A percentile compares a stretch with the other conserved stretches of the same genome.
Evolutionary conservation across 2,888 invertebrate species (phyloP).

Genomic region (Podabrus alpinus): DNA sequence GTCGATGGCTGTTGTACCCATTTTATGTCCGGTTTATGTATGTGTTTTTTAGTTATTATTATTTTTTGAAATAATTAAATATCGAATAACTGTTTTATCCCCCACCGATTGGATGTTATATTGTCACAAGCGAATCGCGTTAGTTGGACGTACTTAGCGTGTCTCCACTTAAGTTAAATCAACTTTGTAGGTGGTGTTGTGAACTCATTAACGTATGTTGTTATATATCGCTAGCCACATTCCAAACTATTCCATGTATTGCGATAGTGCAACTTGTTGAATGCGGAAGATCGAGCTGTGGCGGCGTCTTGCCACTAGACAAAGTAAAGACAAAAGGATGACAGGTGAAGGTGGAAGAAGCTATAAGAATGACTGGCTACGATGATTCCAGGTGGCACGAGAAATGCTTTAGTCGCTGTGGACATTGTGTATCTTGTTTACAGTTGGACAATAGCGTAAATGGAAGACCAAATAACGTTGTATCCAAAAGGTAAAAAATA

Average conservation of each 20-base stretch:
- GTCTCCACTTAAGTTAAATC: constrained; percentile 35
- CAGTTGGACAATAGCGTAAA: constrained; percentile 39
- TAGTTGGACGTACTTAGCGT: constrained; percentile 6
- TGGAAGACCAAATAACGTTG: constrained; percentile 40
- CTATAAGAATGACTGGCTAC: constrained; percentile 40
- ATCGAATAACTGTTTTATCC: constrained; percentile 5
- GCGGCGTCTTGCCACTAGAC: constrained; percentile 34
- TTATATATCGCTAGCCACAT: constrained; percentile 33
- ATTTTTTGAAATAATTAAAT: neutral
- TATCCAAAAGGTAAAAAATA: constrained; percentile 45
- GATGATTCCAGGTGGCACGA: constrained; percentile 53
- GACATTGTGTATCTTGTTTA: constrained; percentile 46
- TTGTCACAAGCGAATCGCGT: constrained; percentile 29
- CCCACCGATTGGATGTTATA: constrained; percentile 9
- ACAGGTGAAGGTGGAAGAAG: constrained; percentile 31
- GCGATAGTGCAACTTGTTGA: constrained; percentile 26
- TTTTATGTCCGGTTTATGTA: constrained; percentile 6
- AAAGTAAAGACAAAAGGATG: constrained; percentile 25
- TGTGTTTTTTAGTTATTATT: neutral
- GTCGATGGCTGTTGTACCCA: neutral
- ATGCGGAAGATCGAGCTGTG: constrained; percentile 29
- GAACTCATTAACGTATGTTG: constrained; percentile 33
- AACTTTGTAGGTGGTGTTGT: constrained; percentile 12
- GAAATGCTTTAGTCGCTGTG: constrained; percentile 49
- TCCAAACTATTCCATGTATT: constrained; percentile 14